Percentiles rank a stretch among this genome's conserved stretches.
Conservation (phyloP, 2,113 vertebrate species). For the Charadrius vociferus region DNA sequence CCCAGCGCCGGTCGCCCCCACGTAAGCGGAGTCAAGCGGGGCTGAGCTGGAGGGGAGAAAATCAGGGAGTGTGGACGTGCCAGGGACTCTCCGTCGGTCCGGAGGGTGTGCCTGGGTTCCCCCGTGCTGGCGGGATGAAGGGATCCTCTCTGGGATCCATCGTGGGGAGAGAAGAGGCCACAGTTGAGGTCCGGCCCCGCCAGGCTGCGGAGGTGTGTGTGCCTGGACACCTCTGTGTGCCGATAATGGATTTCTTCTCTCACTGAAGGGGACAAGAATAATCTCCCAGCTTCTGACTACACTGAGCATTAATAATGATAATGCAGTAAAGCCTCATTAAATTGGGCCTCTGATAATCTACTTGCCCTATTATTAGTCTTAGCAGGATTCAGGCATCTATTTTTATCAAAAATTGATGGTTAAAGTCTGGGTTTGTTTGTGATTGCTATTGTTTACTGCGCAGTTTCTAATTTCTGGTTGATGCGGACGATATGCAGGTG, state of each 20-base stretch:
- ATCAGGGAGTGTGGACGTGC: not conserved
- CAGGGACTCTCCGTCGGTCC: not conserved
- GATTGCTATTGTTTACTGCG: slow-evolving; percentile 27
- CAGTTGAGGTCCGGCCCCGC: not conserved
- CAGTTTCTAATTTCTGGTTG: slow-evolving; percentile 35
- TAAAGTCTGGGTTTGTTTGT: slow-evolving; percentile 19
- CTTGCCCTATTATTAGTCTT: slow-evolving; percentile 59
- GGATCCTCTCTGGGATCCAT: not conserved
- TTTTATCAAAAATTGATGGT: slow-evolving; percentile 56
- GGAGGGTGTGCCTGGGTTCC: not conserved
- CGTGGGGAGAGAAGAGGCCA: not conserved
- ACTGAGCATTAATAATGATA: slow-evolving; percentile 52
- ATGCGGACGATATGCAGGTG: fast-evolving
- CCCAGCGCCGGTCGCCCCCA: fast-evolving
- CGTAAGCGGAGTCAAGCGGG: fast-evolving
- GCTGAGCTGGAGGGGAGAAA: not conserved
- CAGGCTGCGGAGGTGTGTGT: not conserved
- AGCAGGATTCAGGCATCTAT: slow-evolving; percentile 60
- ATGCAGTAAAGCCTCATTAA: slow-evolving; percentile 66
- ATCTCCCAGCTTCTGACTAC: slow-evolving; percentile 42
- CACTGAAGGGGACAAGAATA: slow-evolving; percentile 15
- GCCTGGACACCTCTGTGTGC: not conserved
- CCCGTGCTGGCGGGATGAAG: not conserved
- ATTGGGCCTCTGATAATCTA: slow-evolving; percentile 59
- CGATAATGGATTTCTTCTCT: slow-evolving; percentile 7